Base-by-base conservation (phyloP, 1,140 invertebrate genomes). In the Bicyclus anynana region DNA sequence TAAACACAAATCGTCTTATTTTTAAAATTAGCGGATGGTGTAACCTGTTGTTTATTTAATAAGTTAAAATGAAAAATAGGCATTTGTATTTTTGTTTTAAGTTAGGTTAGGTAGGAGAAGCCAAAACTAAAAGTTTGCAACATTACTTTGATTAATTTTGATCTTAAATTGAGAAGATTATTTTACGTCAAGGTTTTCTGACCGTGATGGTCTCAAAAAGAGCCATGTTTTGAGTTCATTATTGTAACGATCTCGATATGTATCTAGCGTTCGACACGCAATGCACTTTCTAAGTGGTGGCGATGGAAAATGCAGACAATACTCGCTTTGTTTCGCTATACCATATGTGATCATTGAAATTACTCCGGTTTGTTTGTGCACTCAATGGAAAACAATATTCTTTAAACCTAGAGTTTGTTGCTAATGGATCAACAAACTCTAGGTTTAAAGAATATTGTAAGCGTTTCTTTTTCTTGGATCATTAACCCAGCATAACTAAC, bases 201-300 rank as follows among this genome's bases (percentile, higher is more conserved):
- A 33, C 7, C 7, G 2, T 3, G n/a, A 33, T 33, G 7, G 29
- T 33, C 12, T 33, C 29, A 33, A 33, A 33, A 12, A 12, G 29
- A 2, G n/a, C 9, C 2, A 33, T 33, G 29, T 33, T 33, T 12
- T 33, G 10, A 12, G 29, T 10, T n/a, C 7, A 33, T 47, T 40
- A 53, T 53, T 51, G 44, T 35, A 18, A n/a, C 23, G 29, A 51
- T 58, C 55, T 29, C 10, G 49, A 35, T 20, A n/a, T 58, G 42
- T 33, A 59, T 59, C 42, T 59, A 37, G 35, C 44, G 51, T 60
- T 49, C 18, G 37, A 55, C 53, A 58, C 54, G 54, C 63, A 33
- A 65, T 60, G 46, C 57, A 62, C 62, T 72, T 72, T 69, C 63
- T 67, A 66, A 57, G 59, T 33, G 52, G 35, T 20, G 35, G 33